These are phyloP conservation scores for Hystrix cristata DNA, from an alignment of 2,113 vertebrate genomes.

Conservation along the genomic window DNA sequence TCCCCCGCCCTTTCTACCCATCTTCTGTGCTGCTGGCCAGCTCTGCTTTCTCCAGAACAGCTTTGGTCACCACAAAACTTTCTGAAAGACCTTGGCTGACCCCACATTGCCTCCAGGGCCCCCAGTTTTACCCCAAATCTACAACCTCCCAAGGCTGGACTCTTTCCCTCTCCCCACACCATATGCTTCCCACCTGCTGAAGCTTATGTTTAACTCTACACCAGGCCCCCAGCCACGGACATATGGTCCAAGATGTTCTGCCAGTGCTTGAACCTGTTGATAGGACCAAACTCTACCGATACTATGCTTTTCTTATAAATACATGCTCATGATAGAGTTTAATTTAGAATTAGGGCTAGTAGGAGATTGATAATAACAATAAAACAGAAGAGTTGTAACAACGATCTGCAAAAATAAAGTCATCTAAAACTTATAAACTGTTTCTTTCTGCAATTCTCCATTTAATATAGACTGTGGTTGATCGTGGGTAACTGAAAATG, in stretches of 20 bases:
- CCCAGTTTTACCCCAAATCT: neutral
- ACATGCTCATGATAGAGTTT: too few species aligned
- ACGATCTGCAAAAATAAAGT: neutral
- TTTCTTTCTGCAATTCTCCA: neutral
- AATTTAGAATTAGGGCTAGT: neutral
- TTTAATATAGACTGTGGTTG: too few species aligned
- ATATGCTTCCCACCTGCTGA: fast-evolving
- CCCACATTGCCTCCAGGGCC: neutral
- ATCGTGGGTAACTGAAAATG: neutral
- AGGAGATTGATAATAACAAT: neutral
- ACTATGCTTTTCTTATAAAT: neutral
- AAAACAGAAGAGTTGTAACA: neutral
- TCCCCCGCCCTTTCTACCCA: fast-evolving
- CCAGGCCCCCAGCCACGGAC: neutral
- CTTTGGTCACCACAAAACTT: neutral
- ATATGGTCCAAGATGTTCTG: neutral
- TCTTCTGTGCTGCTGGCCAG: too few species aligned
- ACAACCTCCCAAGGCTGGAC: neutral
- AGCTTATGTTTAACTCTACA: too few species aligned
- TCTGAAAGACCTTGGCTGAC: neutral
- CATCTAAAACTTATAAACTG: neutral
- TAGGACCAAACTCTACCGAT: neutral
- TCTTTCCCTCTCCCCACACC: neutral
- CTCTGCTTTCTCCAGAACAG: neutral
- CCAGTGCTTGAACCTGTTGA: neutral